Evolutionary conservation across 2,797 vertebrate species (phyloP), one percentile per base, ranked within the genome.

Genomic region (Myripristis murdjan): DNA sequence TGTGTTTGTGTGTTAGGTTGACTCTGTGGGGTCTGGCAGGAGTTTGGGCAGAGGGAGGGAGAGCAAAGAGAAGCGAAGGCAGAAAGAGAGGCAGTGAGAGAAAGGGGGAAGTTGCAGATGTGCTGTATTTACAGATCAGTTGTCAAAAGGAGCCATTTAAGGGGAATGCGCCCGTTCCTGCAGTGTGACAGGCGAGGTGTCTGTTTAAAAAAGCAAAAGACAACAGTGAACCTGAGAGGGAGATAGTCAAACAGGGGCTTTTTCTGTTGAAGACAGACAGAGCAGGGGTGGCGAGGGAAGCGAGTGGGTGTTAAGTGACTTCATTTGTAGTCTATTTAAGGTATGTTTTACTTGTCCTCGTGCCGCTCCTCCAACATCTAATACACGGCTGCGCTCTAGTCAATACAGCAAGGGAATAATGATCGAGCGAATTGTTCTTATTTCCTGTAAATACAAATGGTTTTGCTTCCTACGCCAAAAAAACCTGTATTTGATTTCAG

Each of bases 51-150:
- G 73, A 80, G 72, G 64, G 67, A 75, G 73, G 54, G 70, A 68
- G 74, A 65, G 76, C 79, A 77, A 79, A 76, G 77, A 73, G n/a
- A n/a, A 84, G 77, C 77, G 67, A 91, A 82, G 90, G 72, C 84
- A 79, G 83, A 87, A 72, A 83, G 73, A 60, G 85, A 82, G 55
- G 83, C 79, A 87, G 87, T 12, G 48, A 73, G 85, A 87, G 74
- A 76, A 93, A 91, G 93, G 87, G 93, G 94, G 96, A 96, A 90
- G 91, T 91, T 91, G 90, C 90, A 96, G 96, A 97, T 97, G 96
- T 95, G 95, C 95, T 98, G 96, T 98, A 98, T 98, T 98, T 98
- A 98, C 97, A 98, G 97, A 97, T 98, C 97, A 97, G 95, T 97
- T 97, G 97, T 98, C 97, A 97, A 97, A 97, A 95, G 96, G 83